Conservation (phyloP, 2,113 vertebrate genomes). For the Paradoxurus hermaphroditus region DNA sequence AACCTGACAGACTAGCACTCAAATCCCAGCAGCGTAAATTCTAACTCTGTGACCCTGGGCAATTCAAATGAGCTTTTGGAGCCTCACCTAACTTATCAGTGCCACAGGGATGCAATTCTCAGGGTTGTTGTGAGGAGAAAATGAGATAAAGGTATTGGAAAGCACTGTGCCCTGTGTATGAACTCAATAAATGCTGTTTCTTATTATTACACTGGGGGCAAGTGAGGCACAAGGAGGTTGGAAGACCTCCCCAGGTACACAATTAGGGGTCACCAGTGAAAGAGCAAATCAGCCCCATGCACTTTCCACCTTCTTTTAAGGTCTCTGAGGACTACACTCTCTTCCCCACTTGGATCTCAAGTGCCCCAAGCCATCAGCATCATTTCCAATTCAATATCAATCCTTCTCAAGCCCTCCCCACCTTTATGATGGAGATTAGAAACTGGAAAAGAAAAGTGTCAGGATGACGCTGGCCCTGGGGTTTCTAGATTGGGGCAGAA, state of each 20-base stretch:
- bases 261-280: neutral
- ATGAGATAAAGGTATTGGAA: neutral
- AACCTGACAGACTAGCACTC: neutral
- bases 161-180: neutral
- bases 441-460: neutral
- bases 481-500: slow-evolving; percentile 12
- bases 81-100: neutral
- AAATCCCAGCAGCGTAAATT: neutral
- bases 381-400: neutral
- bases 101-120: neutral
- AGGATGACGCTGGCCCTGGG: neutral
- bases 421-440: slow-evolving; percentile 39
- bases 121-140: neutral
- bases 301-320: neutral
- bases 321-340: neutral
- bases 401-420: neutral
- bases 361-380: neutral
- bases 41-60: neutral
- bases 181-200: neutral
- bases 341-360: neutral
- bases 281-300: neutral
- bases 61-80: neutral
- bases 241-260: neutral
- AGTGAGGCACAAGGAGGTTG: neutral
- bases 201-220: neutral